Evolutionary conservation across 2,888 invertebrate genomes (phyloP).

Genomic region (Noctua pronuba): DNA sequence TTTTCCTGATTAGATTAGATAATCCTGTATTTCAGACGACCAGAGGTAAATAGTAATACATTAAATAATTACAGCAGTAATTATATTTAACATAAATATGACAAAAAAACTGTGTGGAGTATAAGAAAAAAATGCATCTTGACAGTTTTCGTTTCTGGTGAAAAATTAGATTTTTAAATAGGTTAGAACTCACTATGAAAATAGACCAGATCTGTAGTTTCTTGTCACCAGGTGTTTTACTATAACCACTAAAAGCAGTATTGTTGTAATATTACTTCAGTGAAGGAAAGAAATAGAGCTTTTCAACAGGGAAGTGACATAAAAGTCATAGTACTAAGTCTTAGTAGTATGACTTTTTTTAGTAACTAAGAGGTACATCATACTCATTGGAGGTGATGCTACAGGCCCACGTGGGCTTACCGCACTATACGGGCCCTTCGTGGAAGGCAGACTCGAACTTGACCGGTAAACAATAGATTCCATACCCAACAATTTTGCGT

Average conservation of each 20-base stretch:
- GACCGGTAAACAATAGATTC: conserved; percentile 5
- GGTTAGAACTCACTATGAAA: not conserved
- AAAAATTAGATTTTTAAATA: not conserved
- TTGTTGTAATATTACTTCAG: not conserved
- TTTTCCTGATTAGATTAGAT: not conserved
- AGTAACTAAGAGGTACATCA: not conserved
- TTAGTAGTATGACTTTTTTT: too few species aligned
- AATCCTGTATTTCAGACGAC: not conserved
- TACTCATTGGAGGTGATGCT: not conserved
- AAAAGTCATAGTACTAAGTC: too few species aligned
- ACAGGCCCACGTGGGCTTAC: not conserved
- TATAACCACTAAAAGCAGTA: not conserved
- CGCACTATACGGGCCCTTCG: not conserved
- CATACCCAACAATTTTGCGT: not conserved
- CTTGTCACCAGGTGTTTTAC: not conserved
- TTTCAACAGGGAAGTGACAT: not conserved
- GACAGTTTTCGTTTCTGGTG: not conserved
- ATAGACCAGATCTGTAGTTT: not conserved
- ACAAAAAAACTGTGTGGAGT: too few species aligned
- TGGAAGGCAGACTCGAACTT: not conserved
- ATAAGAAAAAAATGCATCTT: too few species aligned
- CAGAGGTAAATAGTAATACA: too few species aligned
- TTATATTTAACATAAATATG: too few species aligned
- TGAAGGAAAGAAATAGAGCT: not conserved
- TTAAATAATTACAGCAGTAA: too few species aligned